Conservation (phyloP, 2,113 vertebrate species). For the Myrmecophaga tridactyla region DNA sequence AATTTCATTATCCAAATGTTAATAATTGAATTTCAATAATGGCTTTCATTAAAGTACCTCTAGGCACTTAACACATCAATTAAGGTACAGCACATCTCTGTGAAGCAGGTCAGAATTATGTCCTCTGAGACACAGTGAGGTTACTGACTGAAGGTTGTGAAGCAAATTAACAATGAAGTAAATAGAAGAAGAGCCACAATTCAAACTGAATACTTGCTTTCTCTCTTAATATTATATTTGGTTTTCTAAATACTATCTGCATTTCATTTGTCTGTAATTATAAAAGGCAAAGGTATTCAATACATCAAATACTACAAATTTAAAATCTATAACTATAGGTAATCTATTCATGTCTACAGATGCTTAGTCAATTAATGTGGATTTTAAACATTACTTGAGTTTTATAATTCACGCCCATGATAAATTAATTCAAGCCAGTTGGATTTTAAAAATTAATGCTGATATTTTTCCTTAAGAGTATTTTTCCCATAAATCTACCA, state of each 20-base stretch:
- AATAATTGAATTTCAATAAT: conserved; percentile 75
- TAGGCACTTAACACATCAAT: conserved; percentile 73
- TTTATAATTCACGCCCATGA: not conserved
- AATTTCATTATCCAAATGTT: conserved; percentile 72
- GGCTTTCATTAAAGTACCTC: conserved; percentile 73
- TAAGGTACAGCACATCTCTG: conserved; percentile 73
- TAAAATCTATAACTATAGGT: conserved; percentile 30
- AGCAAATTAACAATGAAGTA: conserved; percentile 66
- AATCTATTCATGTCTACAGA: not conserved
- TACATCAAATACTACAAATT: conserved; percentile 29
- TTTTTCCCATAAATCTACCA: conserved; percentile 47
- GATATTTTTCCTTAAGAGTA: conserved; percentile 27
- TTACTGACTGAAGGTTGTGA: conserved; percentile 73
- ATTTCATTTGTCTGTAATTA: conserved; percentile 24
- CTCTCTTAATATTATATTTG: conserved; percentile 28
- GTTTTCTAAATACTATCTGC: not conserved
- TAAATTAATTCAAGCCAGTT: conserved; percentile 11
- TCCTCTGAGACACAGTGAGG: conserved; percentile 65
- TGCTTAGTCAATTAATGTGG: not conserved
- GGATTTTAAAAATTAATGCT: conserved; percentile 35
- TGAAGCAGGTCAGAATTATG: conserved; percentile 74
- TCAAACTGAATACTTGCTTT: conserved; percentile 53
- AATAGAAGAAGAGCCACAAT: conserved; percentile 41
- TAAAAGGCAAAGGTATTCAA: conserved; percentile 14
- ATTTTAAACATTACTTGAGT: not conserved